Conservation (phyloP, 2,888 invertebrate species). For the Helicoverpa assulta region DNA sequence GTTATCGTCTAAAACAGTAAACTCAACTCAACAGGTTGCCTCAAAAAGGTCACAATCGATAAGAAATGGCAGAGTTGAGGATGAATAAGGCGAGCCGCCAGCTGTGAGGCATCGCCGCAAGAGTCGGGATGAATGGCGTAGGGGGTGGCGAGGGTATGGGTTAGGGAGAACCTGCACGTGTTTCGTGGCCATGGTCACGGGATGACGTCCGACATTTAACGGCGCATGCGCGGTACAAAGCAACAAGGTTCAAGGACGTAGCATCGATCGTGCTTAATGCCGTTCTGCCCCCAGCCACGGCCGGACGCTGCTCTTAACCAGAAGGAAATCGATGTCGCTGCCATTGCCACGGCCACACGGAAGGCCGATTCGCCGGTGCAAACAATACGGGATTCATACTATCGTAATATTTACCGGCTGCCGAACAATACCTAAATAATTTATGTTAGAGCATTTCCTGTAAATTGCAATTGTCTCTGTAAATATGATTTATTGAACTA, state of each 20-base stretch:
- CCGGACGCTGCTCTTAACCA: conserved; percentile 77
- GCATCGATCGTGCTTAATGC: conserved; percentile 83
- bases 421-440: background rate
- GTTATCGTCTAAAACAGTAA: conserved; percentile 63
- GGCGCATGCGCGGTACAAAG: conserved; percentile 78
- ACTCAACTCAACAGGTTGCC: conserved; percentile 74
- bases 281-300: conserved; percentile 76
- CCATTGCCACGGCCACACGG: conserved; percentile 77
- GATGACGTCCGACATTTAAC: conserved; percentile 83
- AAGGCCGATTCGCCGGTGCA: conserved; percentile 34
- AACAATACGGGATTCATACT: conserved; percentile 17
- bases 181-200: conserved; percentile 85
- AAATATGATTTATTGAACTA: too few relatives aligned
- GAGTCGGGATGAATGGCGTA: conserved; percentile 77
- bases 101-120: conserved; percentile 70
- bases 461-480: background rate
- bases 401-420: background rate
- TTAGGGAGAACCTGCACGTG: conserved; percentile 73
- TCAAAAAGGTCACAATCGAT: conserved; percentile 81
- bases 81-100: conserved; percentile 67
- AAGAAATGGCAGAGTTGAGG: conserved; percentile 84
- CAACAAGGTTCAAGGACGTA: conserved; percentile 84
- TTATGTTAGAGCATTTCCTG: background rate
- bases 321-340: conserved; percentile 72
- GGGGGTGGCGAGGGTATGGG: conserved; percentile 53